Conservation (phyloP, 2,113 vertebrate species). For the Zosterops lateralis region DNA sequence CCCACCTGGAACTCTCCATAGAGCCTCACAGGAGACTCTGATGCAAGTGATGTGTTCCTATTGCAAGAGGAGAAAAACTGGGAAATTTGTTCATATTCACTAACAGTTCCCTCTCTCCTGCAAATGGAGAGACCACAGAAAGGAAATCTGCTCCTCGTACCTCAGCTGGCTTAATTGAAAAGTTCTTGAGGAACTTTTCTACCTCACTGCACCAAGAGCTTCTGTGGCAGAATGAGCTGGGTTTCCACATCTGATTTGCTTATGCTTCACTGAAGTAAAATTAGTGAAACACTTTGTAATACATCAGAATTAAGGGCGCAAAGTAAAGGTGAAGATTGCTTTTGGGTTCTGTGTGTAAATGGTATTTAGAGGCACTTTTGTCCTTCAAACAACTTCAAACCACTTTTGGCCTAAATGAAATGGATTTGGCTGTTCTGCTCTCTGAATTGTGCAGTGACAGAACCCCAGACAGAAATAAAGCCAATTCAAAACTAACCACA, state of each 20-base stretch:
- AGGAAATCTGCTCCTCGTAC: not conserved
- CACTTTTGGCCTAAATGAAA: not conserved
- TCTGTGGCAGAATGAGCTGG: not conserved
- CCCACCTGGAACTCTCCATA: not conserved
- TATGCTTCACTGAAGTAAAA: not conserved
- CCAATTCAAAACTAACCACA: not conserved
- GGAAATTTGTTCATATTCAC: not conserved
- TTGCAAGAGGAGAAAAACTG: not conserved
- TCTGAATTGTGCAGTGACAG: not conserved
- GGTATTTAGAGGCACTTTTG: not conserved
- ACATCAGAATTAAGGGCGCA: not conserved
- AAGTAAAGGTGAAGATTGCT: not conserved
- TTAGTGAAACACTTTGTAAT: not conserved
- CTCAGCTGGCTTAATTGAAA: not conserved
- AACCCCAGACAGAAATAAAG: not conserved
- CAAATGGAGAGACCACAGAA: not conserved
- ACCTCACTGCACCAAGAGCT: not conserved
- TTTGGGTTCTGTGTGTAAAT: not conserved
- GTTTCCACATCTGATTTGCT: not conserved
- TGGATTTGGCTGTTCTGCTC: not conserved
- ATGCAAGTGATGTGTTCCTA: fast-evolving
- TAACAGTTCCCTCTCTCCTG: not conserved
- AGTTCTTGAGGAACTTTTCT: not conserved
- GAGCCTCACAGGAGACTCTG: not conserved
- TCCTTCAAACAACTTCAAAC: not conserved